Conservation (phyloP, 2,113 vertebrate species). For the Hippocampus barbouri region DNA sequence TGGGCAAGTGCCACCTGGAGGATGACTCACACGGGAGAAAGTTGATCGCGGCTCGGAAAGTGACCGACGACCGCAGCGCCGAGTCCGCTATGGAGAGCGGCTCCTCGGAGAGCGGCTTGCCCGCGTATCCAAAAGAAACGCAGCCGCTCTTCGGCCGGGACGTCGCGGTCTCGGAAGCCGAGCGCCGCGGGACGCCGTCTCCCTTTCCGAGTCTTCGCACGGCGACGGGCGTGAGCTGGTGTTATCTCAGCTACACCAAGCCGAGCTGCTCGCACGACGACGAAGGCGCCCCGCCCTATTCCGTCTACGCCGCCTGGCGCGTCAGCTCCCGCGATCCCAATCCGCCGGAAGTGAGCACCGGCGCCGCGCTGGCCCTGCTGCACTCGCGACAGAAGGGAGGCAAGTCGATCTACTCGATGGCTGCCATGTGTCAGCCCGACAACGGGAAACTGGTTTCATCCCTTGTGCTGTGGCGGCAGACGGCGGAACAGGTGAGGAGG, state of each 20-base stretch:
- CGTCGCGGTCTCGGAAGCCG: conserved; percentile 75
- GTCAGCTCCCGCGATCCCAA: conserved; percentile 92
- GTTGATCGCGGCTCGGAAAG: conserved; percentile 68
- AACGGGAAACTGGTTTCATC: conserved; percentile 89
- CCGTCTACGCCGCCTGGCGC: conserved; percentile 92
- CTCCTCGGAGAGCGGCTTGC: conserved; percentile 81
- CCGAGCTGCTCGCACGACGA: conserved; percentile 82
- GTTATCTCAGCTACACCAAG: conserved; percentile 96
- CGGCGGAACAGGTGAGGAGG: conserved; percentile 83
- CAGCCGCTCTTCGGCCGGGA: conserved; percentile 74
- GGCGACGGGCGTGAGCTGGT: conserved; percentile 96
- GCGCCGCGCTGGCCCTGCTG: conserved; percentile 84
- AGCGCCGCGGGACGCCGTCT: conserved; percentile 80
- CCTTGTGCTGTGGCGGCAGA: conserved; percentile 82
- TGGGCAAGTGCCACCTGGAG: conserved; percentile 82
- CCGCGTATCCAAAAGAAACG: conserved; percentile 74
- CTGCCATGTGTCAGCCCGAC: conserved; percentile 87
- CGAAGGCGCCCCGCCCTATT: conserved; percentile 71
- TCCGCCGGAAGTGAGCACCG: conserved; percentile 86
- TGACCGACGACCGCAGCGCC: conserved; percentile 66
- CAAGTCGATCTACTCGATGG: conserved; percentile 85
- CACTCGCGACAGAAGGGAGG: conserved; percentile 87
- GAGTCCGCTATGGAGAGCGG: conserved; percentile 84
- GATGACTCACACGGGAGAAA: conserved; percentile 34
- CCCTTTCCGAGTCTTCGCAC: conserved; percentile 95